These are phyloP conservation scores for Phylloscopus trochilus DNA, from an alignment of 2,113 vertebrate species.

Conservation along the genomic window DNA sequence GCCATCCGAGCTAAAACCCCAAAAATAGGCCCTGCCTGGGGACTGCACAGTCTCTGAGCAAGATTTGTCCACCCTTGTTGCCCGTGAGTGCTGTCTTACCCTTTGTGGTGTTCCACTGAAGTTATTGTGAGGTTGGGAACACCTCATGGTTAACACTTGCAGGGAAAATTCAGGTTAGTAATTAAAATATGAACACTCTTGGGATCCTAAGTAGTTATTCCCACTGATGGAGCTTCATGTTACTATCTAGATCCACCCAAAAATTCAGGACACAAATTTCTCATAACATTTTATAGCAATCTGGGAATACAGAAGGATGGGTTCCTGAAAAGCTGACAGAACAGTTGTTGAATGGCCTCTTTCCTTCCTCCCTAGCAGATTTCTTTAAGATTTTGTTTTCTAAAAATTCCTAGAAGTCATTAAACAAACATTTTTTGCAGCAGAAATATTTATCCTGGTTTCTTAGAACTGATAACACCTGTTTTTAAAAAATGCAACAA, in stretches of 20 bases:
- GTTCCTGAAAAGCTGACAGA: background rate
- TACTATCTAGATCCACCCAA: background rate
- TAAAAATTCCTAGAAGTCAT: background rate
- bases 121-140: background rate
- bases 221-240: background rate
- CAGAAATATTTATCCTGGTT: background rate
- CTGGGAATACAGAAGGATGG: background rate
- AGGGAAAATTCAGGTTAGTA: background rate
- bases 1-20: background rate
- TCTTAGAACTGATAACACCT: background rate
- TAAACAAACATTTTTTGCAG: background rate
- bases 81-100: fast-evolving
- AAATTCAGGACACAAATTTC: background rate
- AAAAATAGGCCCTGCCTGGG: background rate
- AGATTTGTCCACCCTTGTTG: background rate
- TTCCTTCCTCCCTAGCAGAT: background rate
- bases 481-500: background rate
- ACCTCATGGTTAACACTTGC: background rate
- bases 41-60: background rate
- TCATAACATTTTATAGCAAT: background rate
- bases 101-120: fast-evolving
- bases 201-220: background rate
- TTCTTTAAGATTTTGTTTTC: background rate
- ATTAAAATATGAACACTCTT: background rate
- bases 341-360: background rate